phyloP scores from a whole-genome alignment of 1,140 invertebrate species.

The Ruditapes philippinarum region DNA sequence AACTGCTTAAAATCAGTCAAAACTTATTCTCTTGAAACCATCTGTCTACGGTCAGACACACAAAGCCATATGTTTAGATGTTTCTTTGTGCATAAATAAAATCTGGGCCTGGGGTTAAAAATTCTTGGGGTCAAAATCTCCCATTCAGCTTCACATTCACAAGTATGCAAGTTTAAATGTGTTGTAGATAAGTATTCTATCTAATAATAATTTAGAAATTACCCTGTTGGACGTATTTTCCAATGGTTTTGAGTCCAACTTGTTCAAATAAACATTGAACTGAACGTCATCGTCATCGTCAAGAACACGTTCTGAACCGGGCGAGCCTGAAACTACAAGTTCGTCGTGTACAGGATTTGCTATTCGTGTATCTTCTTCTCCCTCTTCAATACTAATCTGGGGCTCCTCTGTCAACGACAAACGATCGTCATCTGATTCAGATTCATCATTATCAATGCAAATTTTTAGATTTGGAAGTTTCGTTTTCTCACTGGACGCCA shows the following conservation, averaged over 20 bases:
- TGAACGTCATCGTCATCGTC: slow-evolving; percentile 38
- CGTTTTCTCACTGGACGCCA: slow-evolving; percentile 49
- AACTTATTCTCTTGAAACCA: no score
- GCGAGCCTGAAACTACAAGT: not conserved
- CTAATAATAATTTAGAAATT: no score
- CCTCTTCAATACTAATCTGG: slow-evolving; percentile 35
- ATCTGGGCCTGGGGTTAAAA: no score
- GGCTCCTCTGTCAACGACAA: slow-evolving; percentile 54
- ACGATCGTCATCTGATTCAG: slow-evolving; percentile 51
- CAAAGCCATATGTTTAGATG: no score
- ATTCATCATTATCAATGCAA: slow-evolving; percentile 59
- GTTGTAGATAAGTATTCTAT: no score
- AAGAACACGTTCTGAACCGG: not conserved
- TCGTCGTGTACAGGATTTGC: not conserved
- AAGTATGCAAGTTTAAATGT: no score
- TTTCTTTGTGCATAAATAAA: no score
- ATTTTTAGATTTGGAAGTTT: slow-evolving; percentile 61
- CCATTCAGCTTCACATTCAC: no score
- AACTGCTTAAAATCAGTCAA: no score
- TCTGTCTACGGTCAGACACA: no score
- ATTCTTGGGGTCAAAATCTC: no score
- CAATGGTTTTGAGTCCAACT: not conserved
- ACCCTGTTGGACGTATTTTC: slow-evolving; percentile 38
- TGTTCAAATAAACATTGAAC: slow-evolving; percentile 60
- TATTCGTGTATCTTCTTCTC: not conserved